phyloP scores from a whole-genome alignment of 2,797 vertebrate species.

The Spinus olivaceus region DNA sequence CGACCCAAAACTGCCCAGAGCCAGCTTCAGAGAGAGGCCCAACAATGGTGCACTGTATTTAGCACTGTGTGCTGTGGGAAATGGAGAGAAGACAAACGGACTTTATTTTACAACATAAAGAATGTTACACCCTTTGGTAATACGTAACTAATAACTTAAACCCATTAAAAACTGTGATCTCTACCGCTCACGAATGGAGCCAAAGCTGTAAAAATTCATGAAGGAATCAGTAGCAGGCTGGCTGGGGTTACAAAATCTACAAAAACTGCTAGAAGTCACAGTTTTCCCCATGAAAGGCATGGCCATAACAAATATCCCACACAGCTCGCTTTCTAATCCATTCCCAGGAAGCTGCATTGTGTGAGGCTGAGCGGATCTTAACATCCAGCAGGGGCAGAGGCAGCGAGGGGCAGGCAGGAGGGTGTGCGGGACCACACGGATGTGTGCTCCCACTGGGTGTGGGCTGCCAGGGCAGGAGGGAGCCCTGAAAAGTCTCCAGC shows the following conservation, averaged over 20 bases:
- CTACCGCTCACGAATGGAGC: background rate
- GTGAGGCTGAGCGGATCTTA: background rate
- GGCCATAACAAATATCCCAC: slow-evolving; percentile 51
- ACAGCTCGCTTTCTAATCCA: slow-evolving; percentile 39
- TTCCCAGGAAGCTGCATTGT: slow-evolving; percentile 30
- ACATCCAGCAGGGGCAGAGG: background rate
- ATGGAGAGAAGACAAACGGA: slow-evolving; percentile 29
- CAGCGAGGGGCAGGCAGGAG: background rate
- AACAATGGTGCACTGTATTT: slow-evolving; percentile 5
- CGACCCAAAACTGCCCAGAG: background rate
- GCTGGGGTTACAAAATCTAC: slow-evolving; percentile 54
- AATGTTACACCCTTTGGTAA: slow-evolving; percentile 49
- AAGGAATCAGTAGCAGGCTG: slow-evolving; percentile 49
- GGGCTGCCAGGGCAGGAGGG: background rate
- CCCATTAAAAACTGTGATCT: slow-evolving; percentile 20
- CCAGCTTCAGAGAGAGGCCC: background rate
- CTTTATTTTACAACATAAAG: slow-evolving; percentile 39
- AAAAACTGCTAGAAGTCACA: slow-evolving; percentile 44
- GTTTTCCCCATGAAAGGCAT: slow-evolving; percentile 24
- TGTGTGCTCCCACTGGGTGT: background rate
- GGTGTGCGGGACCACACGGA: background rate
- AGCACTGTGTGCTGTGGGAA: slow-evolving; percentile 18
- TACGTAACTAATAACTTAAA: slow-evolving; percentile 54
- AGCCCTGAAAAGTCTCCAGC: background rate
- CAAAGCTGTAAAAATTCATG: slow-evolving; percentile 63